Percentiles rank a stretch among this genome's conserved stretches.
phyloP scores from a whole-genome alignment of 2,113 vertebrate species.

The Jaculus jaculus region DNA sequence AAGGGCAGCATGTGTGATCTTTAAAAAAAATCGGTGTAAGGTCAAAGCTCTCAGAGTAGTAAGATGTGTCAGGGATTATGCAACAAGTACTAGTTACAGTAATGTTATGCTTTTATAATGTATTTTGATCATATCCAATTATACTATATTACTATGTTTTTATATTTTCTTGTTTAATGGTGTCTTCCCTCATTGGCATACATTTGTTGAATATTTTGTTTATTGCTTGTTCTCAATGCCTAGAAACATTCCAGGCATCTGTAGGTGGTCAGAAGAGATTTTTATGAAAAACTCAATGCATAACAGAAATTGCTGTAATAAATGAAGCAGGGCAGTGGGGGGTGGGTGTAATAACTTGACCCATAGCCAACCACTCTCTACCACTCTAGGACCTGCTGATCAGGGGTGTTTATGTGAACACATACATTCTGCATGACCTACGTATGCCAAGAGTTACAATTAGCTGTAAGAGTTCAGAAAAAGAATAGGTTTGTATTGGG shows the following conservation, averaged over 20 bases:
- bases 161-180: background rate
- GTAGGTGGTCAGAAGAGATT: background rate
- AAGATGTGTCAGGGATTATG: background rate
- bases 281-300: background rate
- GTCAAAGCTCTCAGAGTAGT: background rate
- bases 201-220: background rate
- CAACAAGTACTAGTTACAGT: background rate
- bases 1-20: too few relatives aligned
- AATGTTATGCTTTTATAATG: background rate
- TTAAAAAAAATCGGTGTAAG: background rate
- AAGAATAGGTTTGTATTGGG: background rate
- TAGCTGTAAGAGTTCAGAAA: background rate
- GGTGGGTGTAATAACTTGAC: background rate
- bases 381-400: background rate
- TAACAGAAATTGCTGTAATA: background rate
- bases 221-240: constrained; percentile 2
- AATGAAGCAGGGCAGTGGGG: background rate
- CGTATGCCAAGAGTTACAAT: background rate
- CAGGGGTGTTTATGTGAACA: background rate
- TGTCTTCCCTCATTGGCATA: background rate
- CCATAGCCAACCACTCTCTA: background rate
- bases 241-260: background rate
- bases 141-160: too few relatives aligned
- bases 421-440: background rate
- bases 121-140: background rate